A percentile compares a stretch with the other conserved stretches of the same genome.
Evolutionary conservation across 1,140 invertebrate species (phyloP).

Genomic region (Lepidurus arcticus): DNA sequence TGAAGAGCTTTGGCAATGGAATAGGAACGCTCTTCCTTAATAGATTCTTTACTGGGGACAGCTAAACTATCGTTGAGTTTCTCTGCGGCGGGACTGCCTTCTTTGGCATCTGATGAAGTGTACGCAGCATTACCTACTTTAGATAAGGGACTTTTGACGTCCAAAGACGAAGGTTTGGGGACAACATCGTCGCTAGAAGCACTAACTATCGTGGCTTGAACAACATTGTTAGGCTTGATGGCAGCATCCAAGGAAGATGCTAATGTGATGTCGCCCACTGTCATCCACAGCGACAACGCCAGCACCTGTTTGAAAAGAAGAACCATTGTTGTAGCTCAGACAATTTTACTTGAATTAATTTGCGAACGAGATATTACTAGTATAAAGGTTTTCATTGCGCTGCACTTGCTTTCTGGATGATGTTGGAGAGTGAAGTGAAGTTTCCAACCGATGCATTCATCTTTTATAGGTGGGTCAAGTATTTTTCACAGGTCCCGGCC

Average conservation of each 20-base stretch:
- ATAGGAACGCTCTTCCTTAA: neutral
- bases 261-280: neutral
- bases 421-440: neutral
- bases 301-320: neutral
- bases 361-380: neutral
- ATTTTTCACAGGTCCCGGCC: constrained; percentile 3
- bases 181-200: neutral
- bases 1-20: constrained; percentile 2
- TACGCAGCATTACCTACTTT: constrained; percentile 11
- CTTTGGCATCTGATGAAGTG: neutral
- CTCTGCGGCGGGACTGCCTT: neutral
- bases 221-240: neutral
- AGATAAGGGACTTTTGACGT: neutral
- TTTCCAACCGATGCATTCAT: neutral
- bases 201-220: neutral
- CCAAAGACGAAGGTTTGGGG: neutral
- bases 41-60: neutral
- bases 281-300: neutral
- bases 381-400: neutral
- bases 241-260: neutral
- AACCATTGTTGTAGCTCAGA: neutral
- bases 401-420: neutral
- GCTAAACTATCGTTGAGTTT: constrained; percentile 11
- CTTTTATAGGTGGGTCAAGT: constrained; percentile 9
- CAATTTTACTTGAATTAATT: neutral